Conservation (phyloP, 2,888 invertebrate genomes). For the Rhingia rostrata region DNA sequence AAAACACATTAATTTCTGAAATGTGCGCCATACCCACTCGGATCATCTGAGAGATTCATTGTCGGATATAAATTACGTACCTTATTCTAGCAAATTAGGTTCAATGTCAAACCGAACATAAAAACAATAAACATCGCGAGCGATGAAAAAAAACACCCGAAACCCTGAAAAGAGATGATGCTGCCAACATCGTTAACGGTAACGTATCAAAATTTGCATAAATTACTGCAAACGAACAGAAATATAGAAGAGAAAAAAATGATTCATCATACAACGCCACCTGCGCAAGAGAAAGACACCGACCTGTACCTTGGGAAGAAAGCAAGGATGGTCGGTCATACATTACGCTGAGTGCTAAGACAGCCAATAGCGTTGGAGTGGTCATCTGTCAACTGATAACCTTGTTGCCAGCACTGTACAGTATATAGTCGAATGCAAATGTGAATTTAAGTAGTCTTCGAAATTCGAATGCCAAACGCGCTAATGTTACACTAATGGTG, state of each 20-base stretch:
- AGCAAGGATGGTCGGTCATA: slow-evolving; percentile 55
- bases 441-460: slow-evolving; percentile 11
- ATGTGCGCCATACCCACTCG: not conserved
- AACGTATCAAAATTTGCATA: slow-evolving; percentile 34
- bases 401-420: slow-evolving; percentile 30
- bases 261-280: not conserved
- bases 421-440: slow-evolving; percentile 49
- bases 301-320: slow-evolving; percentile 50
- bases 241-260: no score
- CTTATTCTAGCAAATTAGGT: slow-evolving; percentile 47
- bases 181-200: slow-evolving; percentile 3
- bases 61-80: slow-evolving; percentile 13
- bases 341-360: not conserved
- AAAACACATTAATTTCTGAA: no score
- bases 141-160: slow-evolving; percentile 8
- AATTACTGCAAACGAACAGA: not conserved
- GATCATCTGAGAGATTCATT: slow-evolving; percentile 13
- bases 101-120: slow-evolving; percentile 61
- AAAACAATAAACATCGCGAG: slow-evolving; percentile 15
- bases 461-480: slow-evolving; percentile 9
- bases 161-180: not conserved
- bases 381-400: slow-evolving; percentile 23
- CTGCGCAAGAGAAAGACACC: slow-evolving; percentile 14
- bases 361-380: slow-evolving; percentile 4
- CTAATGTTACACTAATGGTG: slow-evolving; percentile 41